Percentiles rank a stretch among this genome's conserved stretches.
phyloP scores from a whole-genome alignment of 2,113 vertebrate genomes.

The Chlamydotis undulata region DNA sequence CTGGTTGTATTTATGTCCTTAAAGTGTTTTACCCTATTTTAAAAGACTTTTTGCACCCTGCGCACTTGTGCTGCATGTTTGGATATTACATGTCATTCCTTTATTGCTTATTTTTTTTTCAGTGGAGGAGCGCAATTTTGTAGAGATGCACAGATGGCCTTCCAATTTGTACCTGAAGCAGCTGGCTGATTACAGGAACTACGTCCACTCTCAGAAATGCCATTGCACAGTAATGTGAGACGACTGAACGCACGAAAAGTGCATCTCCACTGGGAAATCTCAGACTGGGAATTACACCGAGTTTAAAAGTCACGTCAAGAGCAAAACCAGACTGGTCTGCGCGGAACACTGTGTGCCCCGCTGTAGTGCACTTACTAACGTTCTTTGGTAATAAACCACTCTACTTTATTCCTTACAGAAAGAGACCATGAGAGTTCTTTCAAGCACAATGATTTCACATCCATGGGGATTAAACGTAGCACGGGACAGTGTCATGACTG shows the following conservation, averaged over 20 bases:
- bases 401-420: neutral
- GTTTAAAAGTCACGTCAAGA: neutral
- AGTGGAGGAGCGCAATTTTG: constrained; percentile 93
- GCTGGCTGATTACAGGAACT: constrained; percentile 91
- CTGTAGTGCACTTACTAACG: neutral
- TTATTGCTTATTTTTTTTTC: constrained; percentile 40
- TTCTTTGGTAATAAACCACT: neutral
- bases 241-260: neutral
- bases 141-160: constrained; percentile 93
- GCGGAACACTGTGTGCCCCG: neutral
- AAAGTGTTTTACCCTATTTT: neutral
- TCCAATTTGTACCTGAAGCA: constrained; percentile 93
- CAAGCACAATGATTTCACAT: neutral
- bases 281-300: neutral
- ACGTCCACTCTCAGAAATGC: constrained; percentile 89
- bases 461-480: neutral
- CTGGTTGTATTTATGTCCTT: neutral
- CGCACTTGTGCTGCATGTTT: fast-evolving
- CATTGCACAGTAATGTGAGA: constrained; percentile 90
- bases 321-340: neutral
- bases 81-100: neutral
- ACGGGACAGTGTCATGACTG: neutral
- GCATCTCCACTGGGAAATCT: neutral
- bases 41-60: neutral
- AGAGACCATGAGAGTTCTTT: neutral